Percentiles rank a stretch among this genome's conserved stretches.
These are phyloP conservation scores for Chymomyza procnemis DNA, from an alignment of 2,888 invertebrate species.

Conservation along the genomic window DNA sequence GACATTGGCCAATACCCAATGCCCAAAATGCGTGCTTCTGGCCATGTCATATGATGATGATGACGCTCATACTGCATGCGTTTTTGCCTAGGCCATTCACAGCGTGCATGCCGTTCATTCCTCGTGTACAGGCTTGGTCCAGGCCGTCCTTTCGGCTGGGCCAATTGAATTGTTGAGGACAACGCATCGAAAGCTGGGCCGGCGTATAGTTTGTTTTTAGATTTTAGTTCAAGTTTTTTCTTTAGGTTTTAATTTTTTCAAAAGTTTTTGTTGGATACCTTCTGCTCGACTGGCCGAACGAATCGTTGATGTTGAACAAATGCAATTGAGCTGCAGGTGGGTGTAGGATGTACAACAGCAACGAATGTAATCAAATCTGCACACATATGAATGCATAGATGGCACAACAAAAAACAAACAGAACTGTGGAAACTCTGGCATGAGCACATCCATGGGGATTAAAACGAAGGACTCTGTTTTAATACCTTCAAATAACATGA, in stretches of 20 bases:
- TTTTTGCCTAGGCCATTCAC: conserved; percentile 9
- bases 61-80: not conserved
- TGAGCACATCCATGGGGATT: not conserved
- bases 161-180: conserved; percentile 58
- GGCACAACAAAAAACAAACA: not conserved
- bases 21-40: conserved; percentile 28
- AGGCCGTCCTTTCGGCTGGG: not conserved
- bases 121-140: not conserved
- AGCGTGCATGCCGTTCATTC: not conserved
- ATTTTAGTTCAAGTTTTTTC: conserved; percentile 31
- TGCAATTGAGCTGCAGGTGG: conserved; percentile 42
- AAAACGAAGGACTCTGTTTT: not conserved
- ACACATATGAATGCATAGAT: conserved; percentile 33
- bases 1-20: conserved; percentile 23
- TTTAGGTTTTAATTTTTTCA: not conserved
- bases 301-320: conserved; percentile 54
- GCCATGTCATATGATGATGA: conserved; percentile 11
- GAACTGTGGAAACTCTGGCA: not conserved
- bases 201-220: conserved; percentile 46
- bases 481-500: not conserved
- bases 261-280: not conserved
- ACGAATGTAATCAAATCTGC: conserved; percentile 48
- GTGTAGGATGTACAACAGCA: conserved; percentile 8
- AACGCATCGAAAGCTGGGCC: conserved; percentile 28
- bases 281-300: conserved; percentile 7